Percentiles rank a stretch among this genome's conserved stretches.
These are phyloP conservation scores for Aythya baeri DNA, from an alignment of 2,113 vertebrate genomes.

Conservation along the genomic window DNA sequence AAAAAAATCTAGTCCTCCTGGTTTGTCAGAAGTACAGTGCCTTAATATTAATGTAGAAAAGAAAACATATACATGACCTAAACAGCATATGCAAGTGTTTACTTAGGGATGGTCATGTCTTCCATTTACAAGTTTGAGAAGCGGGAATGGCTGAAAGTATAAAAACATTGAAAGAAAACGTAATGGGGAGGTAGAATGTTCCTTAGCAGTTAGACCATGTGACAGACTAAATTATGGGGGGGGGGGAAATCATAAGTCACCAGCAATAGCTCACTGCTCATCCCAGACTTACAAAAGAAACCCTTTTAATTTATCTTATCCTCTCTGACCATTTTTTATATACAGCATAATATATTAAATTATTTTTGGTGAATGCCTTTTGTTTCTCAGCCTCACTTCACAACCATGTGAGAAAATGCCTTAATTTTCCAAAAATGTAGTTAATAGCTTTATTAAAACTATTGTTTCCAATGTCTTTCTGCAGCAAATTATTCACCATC, in stretches of 20 bases:
- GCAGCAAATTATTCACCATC: not conserved
- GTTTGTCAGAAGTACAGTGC: not conserved
- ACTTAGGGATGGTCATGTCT: not conserved
- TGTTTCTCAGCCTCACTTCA: not conserved
- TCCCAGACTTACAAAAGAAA: not conserved
- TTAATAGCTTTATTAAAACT: not conserved
- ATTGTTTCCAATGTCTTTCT: not conserved
- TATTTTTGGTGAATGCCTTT: not conserved
- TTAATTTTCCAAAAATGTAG: not conserved
- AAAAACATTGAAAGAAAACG: not conserved
- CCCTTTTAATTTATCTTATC: not conserved
- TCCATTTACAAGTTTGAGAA: not conserved
- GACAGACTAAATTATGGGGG: not conserved
- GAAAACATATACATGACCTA: not conserved
- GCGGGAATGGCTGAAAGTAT: not conserved
- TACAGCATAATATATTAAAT: not conserved
- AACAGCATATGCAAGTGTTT: not conserved
- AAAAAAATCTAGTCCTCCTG: not conserved
- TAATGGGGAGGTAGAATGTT: accelerated
- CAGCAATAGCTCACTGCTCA: not conserved
- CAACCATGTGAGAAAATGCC: not conserved
- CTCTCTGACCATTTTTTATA: not conserved
- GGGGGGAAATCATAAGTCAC: not conserved
- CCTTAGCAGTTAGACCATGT: not conserved
- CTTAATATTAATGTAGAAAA: not conserved